phyloP scores from a whole-genome alignment of 2,888 invertebrate species.

The Octodonta nipae region DNA sequence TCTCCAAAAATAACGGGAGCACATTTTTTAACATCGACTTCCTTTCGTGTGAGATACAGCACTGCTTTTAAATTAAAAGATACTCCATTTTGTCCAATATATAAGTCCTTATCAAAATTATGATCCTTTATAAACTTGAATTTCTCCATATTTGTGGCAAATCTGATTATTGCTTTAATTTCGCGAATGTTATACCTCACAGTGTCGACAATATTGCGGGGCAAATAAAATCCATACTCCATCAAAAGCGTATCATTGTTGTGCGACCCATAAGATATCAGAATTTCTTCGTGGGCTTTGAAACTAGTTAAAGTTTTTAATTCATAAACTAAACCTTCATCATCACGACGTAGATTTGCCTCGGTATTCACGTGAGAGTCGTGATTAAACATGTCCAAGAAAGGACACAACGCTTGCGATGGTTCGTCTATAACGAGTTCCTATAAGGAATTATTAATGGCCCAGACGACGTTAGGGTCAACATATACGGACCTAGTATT shows the following conservation, averaged over 20 bases:
- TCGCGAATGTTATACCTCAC: constrained; percentile 17
- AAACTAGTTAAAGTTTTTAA: constrained; percentile 42
- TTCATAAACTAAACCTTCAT: constrained; percentile 37
- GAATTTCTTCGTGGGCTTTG: constrained; percentile 58
- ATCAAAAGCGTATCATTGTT: constrained; percentile 65
- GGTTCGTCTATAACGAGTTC: constrained; percentile 39
- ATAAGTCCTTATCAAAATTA: constrained; percentile 43
- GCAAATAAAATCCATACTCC: constrained; percentile 71
- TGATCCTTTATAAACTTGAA: constrained; percentile 51
- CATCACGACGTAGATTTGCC: constrained; percentile 27
- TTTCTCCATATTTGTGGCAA: constrained; percentile 28
- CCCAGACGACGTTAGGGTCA: constrained; percentile 37
- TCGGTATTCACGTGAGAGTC: constrained; percentile 46
- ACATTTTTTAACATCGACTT: too few relatives aligned
- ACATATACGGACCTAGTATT: constrained; percentile 76
- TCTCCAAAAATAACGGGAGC: too few relatives aligned
- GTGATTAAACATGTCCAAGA: constrained; percentile 83
- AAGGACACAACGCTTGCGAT: constrained; percentile 69
- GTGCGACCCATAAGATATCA: constrained; percentile 78
- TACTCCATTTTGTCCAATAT: constrained; percentile 46
- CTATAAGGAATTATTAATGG: constrained; percentile 15
- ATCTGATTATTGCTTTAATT: constrained; percentile 13
- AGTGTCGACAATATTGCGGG: constrained; percentile 20
- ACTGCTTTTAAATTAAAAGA: constrained; percentile 50
- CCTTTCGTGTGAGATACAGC: too few relatives aligned